Evolutionary conservation across 2,888 invertebrate genomes (phyloP).

Genomic region (Alentia gelatinosa): DNA sequence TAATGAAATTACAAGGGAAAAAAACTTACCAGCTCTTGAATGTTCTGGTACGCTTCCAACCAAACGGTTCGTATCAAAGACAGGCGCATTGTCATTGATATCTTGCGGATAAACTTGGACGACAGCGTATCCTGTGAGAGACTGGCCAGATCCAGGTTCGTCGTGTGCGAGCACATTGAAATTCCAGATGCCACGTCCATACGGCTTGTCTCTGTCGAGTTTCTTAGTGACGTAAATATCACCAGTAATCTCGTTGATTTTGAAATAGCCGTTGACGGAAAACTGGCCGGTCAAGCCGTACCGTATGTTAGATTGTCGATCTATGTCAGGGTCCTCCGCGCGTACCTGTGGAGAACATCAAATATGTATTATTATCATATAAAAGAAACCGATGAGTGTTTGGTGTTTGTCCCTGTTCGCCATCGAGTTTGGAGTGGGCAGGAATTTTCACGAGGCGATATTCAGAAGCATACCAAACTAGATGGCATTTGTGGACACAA

Average conservation of each 20-base stretch:
- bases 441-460: too few species aligned
- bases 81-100: slow-evolving; percentile 98
- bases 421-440: too few species aligned
- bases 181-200: slow-evolving; percentile 67
- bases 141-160: slow-evolving; percentile 71
- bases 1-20: not conserved
- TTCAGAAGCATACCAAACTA: too few species aligned
- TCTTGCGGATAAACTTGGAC: slow-evolving; percentile 98
- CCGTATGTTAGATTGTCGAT: slow-evolving; percentile 95
- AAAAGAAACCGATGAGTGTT: too few species aligned
- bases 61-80: slow-evolving; percentile 83
- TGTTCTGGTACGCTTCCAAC: slow-evolving; percentile 92
- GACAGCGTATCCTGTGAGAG: slow-evolving; percentile 95
- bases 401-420: too few species aligned
- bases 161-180: slow-evolving; percentile 78
- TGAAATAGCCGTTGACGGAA: slow-evolving; percentile 64
- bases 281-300: slow-evolving; percentile 82
- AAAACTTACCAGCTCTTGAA: slow-evolving; percentile 88
- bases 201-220: slow-evolving; percentile 84
- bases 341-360: slow-evolving; percentile 88
- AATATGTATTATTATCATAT: not conserved
- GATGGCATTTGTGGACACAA: too few species aligned
- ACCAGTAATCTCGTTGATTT: slow-evolving; percentile 90
- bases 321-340: slow-evolving; percentile 97
- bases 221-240: slow-evolving; percentile 98